A percentile compares a stretch with the other conserved stretches of the same genome.
Conservation (phyloP, 2,797 vertebrate species). For the Eulemur coronatus region DNA sequence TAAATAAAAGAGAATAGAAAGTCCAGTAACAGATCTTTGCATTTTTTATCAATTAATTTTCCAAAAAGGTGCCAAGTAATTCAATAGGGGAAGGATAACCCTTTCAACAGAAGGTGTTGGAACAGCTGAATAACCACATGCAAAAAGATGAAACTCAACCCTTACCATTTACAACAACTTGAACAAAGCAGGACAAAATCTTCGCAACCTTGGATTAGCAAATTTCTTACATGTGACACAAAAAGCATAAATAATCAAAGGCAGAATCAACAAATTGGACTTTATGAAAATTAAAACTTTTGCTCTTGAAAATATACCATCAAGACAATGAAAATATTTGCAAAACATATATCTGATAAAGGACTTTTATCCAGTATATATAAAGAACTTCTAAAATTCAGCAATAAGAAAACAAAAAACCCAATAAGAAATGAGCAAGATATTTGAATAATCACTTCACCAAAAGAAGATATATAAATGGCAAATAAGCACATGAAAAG, state of each 20-base stretch:
- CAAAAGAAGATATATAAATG: neutral
- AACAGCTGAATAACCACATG: neutral
- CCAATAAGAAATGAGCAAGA: neutral
- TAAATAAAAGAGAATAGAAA: neutral
- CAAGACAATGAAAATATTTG: conserved; percentile 29
- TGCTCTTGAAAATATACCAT: neutral
- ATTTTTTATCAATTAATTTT: neutral
- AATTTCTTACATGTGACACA: neutral
- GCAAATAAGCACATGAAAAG: neutral
- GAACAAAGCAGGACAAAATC: neutral
- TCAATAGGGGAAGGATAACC: neutral
- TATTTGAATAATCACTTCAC: conserved; percentile 1
- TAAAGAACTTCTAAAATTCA: neutral
- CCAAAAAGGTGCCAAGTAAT: neutral
- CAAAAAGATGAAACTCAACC: neutral
- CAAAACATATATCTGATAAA: neutral
- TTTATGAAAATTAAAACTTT: neutral
- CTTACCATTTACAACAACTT: neutral
- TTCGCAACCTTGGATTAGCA: neutral
- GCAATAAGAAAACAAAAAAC: neutral
- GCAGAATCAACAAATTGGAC: neutral
- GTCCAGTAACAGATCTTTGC: neutral
- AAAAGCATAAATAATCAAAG: neutral
- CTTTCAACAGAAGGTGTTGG: neutral
- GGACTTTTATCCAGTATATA: neutral